These are phyloP conservation scores for Allophyes oxyacanthae DNA, from an alignment of 2,888 invertebrate species.

Conservation along the genomic window DNA sequence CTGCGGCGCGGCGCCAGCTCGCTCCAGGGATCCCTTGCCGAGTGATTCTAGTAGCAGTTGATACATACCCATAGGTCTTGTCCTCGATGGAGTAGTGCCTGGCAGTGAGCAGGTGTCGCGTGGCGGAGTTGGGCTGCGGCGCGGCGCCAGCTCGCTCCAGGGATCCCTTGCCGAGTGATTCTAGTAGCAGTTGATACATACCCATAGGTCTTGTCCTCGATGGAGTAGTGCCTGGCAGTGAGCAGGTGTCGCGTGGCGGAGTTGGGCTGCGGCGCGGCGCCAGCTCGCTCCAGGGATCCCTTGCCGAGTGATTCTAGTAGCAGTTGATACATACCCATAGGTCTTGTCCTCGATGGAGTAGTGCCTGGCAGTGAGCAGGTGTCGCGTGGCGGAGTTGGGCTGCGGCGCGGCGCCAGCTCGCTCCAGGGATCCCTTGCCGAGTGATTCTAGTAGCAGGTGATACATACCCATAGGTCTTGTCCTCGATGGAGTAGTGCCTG, in stretches of 20 bases:
- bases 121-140: slow-evolving; percentile 78
- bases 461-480: slow-evolving; percentile 56
- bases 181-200: not conserved
- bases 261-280: too few species aligned
- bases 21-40: too few species aligned
- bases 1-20: too few species aligned
- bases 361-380: slow-evolving; percentile 62
- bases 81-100: slow-evolving; percentile 69
- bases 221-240: slow-evolving; percentile 64
- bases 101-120: slow-evolving; percentile 62
- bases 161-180: too few species aligned
- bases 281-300: too few species aligned
- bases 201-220: slow-evolving; percentile 65
- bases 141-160: too few species aligned
- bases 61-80: slow-evolving; percentile 53
- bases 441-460: too few species aligned
- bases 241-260: slow-evolving; percentile 69
- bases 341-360: slow-evolving; percentile 72
- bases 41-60: too few species aligned
- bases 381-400: slow-evolving; percentile 74
- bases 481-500: slow-evolving; percentile 67
- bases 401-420: too few species aligned
- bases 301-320: too few species aligned
- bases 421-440: too few species aligned
- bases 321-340: not conserved